Conservation (phyloP, 2,888 invertebrate species). For the Nemotelus pantherinus region DNA sequence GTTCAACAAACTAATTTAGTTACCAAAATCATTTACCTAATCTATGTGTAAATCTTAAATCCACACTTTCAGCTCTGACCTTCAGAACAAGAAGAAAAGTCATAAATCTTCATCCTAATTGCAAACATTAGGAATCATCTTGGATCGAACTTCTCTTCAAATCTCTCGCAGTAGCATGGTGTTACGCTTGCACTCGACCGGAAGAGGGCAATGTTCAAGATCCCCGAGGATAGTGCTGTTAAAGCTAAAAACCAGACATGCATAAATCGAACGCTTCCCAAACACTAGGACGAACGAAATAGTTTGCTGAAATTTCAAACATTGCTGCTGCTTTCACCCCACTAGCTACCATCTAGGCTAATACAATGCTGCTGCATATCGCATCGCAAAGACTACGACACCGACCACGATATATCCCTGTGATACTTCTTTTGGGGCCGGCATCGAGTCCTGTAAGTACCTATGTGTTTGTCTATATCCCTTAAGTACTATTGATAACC, state of each 20-base stretch:
- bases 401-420: neutral
- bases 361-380: slow-evolving; percentile 17
- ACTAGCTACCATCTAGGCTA: neutral
- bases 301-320: slow-evolving; percentile 1
- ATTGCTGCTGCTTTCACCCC: no score
- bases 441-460: slow-evolving; percentile 28
- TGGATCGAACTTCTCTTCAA: neutral
- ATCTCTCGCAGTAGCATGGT: neutral
- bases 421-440: slow-evolving; percentile 26
- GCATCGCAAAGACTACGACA: neutral
- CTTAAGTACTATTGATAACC: slow-evolving; percentile 51
- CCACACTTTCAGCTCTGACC: slow-evolving; percentile 18
- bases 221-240: neutral
- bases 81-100: slow-evolving; percentile 6
- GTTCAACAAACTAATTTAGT: no score
- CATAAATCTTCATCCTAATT: slow-evolving; percentile 23
- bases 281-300: slow-evolving; percentile 2
- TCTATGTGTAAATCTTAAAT: no score
- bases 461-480: slow-evolving; percentile 46
- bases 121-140: slow-evolving; percentile 8
- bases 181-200: neutral
- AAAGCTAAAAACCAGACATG: neutral
- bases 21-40: no score
- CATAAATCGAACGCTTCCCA: slow-evolving; percentile 26
- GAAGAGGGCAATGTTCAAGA: neutral